Percentiles rank a stretch among this genome's conserved stretches.
These are phyloP conservation scores for Crotalus horridus DNA, from an alignment of 2,113 vertebrate species.

Conservation along the genomic window DNA sequence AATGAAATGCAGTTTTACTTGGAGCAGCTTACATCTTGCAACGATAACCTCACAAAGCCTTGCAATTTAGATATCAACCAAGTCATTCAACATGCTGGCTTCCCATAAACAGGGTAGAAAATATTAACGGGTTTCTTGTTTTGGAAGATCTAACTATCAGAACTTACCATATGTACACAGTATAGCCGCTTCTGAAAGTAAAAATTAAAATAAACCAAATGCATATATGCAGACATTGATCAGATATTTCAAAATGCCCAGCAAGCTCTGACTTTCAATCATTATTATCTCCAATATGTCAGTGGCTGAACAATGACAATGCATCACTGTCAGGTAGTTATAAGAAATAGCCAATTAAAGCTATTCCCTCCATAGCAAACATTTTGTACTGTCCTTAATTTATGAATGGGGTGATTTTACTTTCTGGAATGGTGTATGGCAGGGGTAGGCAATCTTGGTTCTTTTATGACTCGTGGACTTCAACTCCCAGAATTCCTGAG, in stretches of 20 bases:
- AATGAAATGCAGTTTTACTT: background rate
- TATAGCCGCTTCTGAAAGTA: background rate
- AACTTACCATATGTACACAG: background rate
- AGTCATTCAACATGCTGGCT: background rate
- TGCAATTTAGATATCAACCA: background rate
- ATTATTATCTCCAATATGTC: background rate
- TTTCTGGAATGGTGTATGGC: background rate
- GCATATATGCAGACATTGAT: background rate
- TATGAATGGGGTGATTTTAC: conserved; percentile 22
- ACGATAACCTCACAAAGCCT: background rate
- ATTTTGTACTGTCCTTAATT: conserved; percentile 31
- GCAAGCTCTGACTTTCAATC: background rate
- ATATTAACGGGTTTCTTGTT: background rate
- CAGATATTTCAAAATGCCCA: background rate
- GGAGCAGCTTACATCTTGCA: background rate
- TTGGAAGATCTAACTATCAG: background rate
- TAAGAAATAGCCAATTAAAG: conserved; percentile 33
- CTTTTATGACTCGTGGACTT: too few relatives aligned
- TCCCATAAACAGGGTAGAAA: background rate
- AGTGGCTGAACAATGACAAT: background rate
- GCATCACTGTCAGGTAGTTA: conserved; percentile 19
- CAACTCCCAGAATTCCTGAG: too few relatives aligned
- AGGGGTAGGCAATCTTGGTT: too few relatives aligned
- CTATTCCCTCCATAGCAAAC: conserved; percentile 29
- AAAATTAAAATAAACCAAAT: background rate